These are phyloP conservation scores for Caranx ignobilis DNA, from an alignment of 2,113 vertebrate genomes.

Conservation along the genomic window DNA sequence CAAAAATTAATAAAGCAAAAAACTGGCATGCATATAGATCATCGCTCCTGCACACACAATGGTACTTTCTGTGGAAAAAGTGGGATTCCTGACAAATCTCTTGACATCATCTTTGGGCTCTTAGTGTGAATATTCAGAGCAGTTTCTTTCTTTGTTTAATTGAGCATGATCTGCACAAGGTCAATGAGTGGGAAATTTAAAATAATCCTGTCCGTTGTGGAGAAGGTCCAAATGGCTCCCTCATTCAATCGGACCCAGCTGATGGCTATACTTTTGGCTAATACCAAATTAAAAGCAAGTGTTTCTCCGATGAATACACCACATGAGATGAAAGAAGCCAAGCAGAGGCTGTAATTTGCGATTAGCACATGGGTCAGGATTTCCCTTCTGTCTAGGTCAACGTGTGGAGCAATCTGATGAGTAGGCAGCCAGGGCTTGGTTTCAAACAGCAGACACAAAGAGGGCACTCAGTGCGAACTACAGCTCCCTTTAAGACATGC, in stretches of 20 bases:
- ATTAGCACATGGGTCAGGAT: slow-evolving; percentile 73
- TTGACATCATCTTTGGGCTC: slow-evolving; percentile 36
- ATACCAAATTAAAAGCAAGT: slow-evolving; percentile 69
- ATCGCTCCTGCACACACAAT: slow-evolving; percentile 8
- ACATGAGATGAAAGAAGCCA: slow-evolving; percentile 68
- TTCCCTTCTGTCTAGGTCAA: slow-evolving; percentile 73
- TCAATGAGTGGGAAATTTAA: slow-evolving; percentile 66
- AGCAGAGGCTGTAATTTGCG: slow-evolving; percentile 68
- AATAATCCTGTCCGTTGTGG: slow-evolving; percentile 53
- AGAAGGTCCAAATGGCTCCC: slow-evolving; percentile 45
- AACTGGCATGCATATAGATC: slow-evolving; percentile 13
- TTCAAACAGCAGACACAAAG: slow-evolving; percentile 66
- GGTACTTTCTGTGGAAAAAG: neutral
- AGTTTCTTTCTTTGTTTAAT: slow-evolving; percentile 53
- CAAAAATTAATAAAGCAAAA: slow-evolving; percentile 51
- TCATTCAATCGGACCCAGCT: slow-evolving; percentile 44
- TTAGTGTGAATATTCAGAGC: slow-evolving; percentile 47
- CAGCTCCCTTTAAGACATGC: slow-evolving; percentile 33
- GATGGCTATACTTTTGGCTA: slow-evolving; percentile 60
- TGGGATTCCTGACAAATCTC: slow-evolving; percentile 25
- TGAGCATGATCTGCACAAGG: slow-evolving; percentile 49
- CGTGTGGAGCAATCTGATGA: slow-evolving; percentile 73
- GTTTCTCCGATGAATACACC: slow-evolving; percentile 66
- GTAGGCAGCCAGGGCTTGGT: slow-evolving; percentile 48
- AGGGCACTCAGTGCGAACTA: slow-evolving; percentile 38